Evolutionary conservation across 2,888 invertebrate genomes (phyloP), one percentile per base, ranked within the genome.

Genomic region (Chironomus riparius): DNA sequence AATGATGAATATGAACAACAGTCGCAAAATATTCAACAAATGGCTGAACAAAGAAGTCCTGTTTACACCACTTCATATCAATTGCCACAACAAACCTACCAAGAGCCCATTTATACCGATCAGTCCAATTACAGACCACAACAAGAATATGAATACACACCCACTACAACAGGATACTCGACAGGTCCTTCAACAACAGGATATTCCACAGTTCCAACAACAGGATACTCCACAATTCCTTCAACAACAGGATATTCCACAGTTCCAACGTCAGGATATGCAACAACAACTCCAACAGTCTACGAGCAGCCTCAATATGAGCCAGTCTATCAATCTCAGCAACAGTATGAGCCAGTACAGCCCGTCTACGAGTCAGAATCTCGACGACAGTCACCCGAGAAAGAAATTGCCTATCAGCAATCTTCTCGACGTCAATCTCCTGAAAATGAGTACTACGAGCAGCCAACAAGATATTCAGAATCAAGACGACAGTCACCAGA

Each of bases 51-150:
- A 65, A 21, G 70, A 76, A 61, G 65, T 70, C 47, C 70, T 47
- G 77, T 77, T 22, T 78, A 77, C 62, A 75, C 77, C n/a, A 71
- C 77, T 75, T 22, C 70, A 70, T 77, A 78, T 47, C 77, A 77
- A 28, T 77, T 48, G 70, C 7, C 48, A 4, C 3, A 62, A 48
- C 7, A 71, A 68, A 56, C 15, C 50, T 71, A 77, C 12, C 65
- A 77, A 79, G 28, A 81, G 81, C 77, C 80, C 79, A 76, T 79
- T 21, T 62, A 61, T 18, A 50, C 48, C 12, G 22, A 72, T 15
- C 70, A 70, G 28, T 22, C 65, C 24, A 68, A 65, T 22, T 21
- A 68, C 5, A 47, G n/a, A 15, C 38, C 73, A 2, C 79, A 79
- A 10, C 69, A 69, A 47, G n/a, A 38, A 15, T 38, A n/a, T 38